Base-by-base conservation (phyloP, 2,888 invertebrate species). In the Biston betularia region DNA sequence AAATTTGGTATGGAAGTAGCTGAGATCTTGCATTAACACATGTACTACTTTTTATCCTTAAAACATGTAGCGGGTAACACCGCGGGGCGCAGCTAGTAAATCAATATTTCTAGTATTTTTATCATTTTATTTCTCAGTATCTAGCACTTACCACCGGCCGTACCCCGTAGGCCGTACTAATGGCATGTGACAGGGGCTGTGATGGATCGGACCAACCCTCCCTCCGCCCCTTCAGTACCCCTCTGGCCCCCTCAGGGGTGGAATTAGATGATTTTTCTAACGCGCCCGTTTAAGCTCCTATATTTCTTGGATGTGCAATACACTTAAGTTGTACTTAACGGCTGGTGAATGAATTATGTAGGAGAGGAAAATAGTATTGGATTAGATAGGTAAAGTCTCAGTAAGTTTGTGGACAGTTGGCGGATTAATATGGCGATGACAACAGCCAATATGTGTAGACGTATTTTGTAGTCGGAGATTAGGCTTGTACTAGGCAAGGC, bases 101-200 rank as follows among this genome's bases (percentile, higher is more conserved):
- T 24, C 1, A 24, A 24, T 3, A 24, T 24, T 24, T 24, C 3
- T 2, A 1, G 3, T 24, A 24, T 24, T 24, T 24, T 3, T 24
- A 24, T 24, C 24, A 38, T 38, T 38, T 38, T 38, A 38, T 38
- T 38, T 38, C 38, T 38, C 6, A 50, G 8, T 11, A 33, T 12
- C 34, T 45, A 40, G 76, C 71, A 82, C 77, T 82, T 85, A 73
- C 81, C 8, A 8, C 33, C 59, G 12, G 42, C 82, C 71, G 71
- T 80, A 68, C 81, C 74, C 61, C 64, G 69, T 85, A 89, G 88
- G 89, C 88, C 84, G 82, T 73, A 83, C 91, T 93, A 93, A 93
- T 93, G 93, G 93, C 90, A 90, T 86, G 90, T 91, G 93, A 93
- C 93, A 91, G 89, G 78, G 79, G 75, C 75, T 75, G 86, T 93